These are phyloP conservation scores for Eufriesea mexicana DNA, from an alignment of 1,140 invertebrate genomes.

Conservation along the genomic window DNA sequence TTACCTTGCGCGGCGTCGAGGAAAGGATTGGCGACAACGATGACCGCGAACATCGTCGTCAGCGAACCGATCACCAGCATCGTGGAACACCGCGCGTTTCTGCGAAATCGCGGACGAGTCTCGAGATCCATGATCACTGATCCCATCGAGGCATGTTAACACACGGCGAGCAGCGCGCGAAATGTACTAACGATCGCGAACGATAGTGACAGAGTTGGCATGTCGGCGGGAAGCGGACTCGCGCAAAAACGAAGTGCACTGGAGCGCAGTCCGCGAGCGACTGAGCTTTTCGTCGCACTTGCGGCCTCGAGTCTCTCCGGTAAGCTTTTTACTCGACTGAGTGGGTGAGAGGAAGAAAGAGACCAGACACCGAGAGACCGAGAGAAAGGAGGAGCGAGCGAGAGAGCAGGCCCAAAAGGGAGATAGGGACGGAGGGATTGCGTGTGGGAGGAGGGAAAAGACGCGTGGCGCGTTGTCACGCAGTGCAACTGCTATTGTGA, in stretches of 20 bases:
- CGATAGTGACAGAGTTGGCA: slow-evolving; percentile 37
- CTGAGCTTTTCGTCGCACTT: slow-evolving; percentile 67
- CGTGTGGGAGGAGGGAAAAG: slow-evolving; percentile 67
- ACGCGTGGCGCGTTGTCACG: slow-evolving; percentile 72
- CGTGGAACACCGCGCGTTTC: slow-evolving; percentile 1
- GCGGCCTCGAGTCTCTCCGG: slow-evolving; percentile 41
- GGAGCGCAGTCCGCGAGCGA: slow-evolving; percentile 65
- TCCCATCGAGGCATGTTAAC: slow-evolving; percentile 27
- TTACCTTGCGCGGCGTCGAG: slow-evolving; percentile 63
- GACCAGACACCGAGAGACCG: not conserved
- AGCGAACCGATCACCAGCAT: slow-evolving; percentile 46
- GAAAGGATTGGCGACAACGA: slow-evolving; percentile 47
- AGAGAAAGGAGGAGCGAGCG: not conserved
- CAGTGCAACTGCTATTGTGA: slow-evolving; percentile 72
- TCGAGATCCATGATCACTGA: slow-evolving; percentile 16
- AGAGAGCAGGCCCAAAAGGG: not conserved
- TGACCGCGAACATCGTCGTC: slow-evolving; percentile 16
- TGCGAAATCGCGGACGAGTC: not conserved
- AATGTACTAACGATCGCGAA: slow-evolving; percentile 2
- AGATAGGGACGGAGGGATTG: slow-evolving; percentile 46
- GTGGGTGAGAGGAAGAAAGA: slow-evolving; percentile 55
- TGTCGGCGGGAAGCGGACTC: slow-evolving; percentile 45
- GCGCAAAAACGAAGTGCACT: slow-evolving; percentile 44
- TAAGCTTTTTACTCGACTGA: slow-evolving; percentile 67
- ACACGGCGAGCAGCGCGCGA: not conserved